phyloP scores from a whole-genome alignment of 2,113 vertebrate genomes.

The Pimephales promelas region DNA sequence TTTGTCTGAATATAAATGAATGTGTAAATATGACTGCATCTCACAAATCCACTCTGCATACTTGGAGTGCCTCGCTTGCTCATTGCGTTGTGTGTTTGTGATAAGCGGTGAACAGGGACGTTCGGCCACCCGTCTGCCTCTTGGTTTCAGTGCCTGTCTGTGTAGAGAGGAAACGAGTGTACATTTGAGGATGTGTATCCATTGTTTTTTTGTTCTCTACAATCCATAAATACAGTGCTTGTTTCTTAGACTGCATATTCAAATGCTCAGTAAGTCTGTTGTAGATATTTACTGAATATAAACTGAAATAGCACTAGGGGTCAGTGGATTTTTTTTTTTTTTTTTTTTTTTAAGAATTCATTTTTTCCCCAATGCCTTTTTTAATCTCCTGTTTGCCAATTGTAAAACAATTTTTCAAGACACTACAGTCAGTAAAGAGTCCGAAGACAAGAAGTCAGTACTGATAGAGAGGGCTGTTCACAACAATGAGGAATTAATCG shows the following conservation, averaged over 20 bases:
- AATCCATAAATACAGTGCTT: conserved; percentile 58
- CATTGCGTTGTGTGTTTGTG: conserved; percentile 47
- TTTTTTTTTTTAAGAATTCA: background rate
- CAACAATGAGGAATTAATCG: conserved; percentile 6
- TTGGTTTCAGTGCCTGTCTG: conserved; percentile 51
- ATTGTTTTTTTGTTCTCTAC: conserved; percentile 23
- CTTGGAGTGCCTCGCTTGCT: conserved; percentile 70
- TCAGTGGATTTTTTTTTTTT: conserved; percentile 34
- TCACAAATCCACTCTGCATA: conserved; percentile 58
- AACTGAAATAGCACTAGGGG: conserved; percentile 66
- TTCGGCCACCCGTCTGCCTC: conserved; percentile 43
- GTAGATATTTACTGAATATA: conserved; percentile 75
- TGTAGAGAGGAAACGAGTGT: conserved; percentile 51
- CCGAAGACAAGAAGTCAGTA: background rate
- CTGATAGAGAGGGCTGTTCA: background rate
- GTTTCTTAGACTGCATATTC: conserved; percentile 64
- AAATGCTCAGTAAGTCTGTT: conserved; percentile 70
- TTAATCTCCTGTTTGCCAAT: conserved; percentile 30
- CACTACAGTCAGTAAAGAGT: conserved; percentile 24
- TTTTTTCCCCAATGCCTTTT: conserved; percentile 12
- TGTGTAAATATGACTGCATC: conserved; percentile 68
- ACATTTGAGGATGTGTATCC: conserved; percentile 42
- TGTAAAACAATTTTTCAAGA: background rate
- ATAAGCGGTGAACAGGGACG: conserved; percentile 22
- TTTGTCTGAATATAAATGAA: conserved; percentile 65